phyloP scores from a whole-genome alignment of 2,888 invertebrate species.

The Tuberolachnus salignus region DNA sequence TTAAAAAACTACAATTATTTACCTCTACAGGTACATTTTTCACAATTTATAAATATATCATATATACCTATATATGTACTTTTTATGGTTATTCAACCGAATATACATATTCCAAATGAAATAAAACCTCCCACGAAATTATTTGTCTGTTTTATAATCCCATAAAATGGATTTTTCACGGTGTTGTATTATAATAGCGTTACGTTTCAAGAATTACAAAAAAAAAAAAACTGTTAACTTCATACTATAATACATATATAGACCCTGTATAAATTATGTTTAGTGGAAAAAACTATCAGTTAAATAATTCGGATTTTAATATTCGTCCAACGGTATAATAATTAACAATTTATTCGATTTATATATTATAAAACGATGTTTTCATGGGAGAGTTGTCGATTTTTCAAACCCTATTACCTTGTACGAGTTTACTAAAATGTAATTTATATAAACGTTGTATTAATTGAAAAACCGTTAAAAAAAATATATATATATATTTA shows the following conservation, averaged over 20 bases:
- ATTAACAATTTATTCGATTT: constrained; percentile 12
- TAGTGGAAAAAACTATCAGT: neutral
- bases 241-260: neutral
- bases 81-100: constrained; percentile 43
- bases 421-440: too few relatives aligned
- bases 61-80: neutral
- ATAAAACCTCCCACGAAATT: constrained; percentile 41
- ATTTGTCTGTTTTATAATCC: constrained; percentile 22
- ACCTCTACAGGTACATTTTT: too few relatives aligned
- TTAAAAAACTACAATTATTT: too few relatives aligned
- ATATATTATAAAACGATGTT: neutral
- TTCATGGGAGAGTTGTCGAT: constrained; percentile 1
- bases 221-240: constrained; percentile 35
- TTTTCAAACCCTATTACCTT: too few relatives aligned
- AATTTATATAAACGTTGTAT: too few relatives aligned
- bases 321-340: neutral
- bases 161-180: constrained; percentile 29
- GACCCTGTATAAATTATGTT: neutral
- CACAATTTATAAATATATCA: neutral
- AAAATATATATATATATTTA: too few relatives aligned
- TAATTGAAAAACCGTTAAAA: too few relatives aligned
- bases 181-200: constrained; percentile 13
- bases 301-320: neutral
- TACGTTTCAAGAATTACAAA: neutral
- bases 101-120: constrained; percentile 43